A percentile compares a stretch with the other conserved stretches of the same genome.
These are phyloP conservation scores for Microctenopoma steveboyesi DNA, from an alignment of 2,797 vertebrate genomes.

Conservation along the genomic window DNA sequence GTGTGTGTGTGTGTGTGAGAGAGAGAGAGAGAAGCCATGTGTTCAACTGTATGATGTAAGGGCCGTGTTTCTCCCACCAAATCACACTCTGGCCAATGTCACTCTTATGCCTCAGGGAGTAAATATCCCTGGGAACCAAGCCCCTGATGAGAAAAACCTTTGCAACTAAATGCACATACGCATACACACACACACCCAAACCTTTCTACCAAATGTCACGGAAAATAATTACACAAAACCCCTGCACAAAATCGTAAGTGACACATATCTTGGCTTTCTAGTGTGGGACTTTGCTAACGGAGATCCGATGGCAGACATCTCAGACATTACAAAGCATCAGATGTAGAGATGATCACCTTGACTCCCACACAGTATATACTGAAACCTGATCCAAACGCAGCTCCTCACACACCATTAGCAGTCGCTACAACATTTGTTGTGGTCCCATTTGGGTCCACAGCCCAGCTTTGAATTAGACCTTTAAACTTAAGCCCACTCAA, in stretches of 20 bases:
- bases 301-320: neutral
- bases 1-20: slow-evolving; percentile 9
- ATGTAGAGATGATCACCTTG: slow-evolving; percentile 21
- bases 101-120: slow-evolving; percentile 72
- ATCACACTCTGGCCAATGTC: slow-evolving; percentile 81
- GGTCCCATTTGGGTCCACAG: slow-evolving; percentile 22
- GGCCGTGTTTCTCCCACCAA: slow-evolving; percentile 70
- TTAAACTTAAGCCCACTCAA: slow-evolving; percentile 40
- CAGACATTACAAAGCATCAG: slow-evolving; percentile 18
- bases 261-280: slow-evolving; percentile 1
- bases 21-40: slow-evolving; percentile 61
- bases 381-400: slow-evolving; percentile 42
- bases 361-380: slow-evolving; percentile 32
- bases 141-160: slow-evolving; percentile 57
- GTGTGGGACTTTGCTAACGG: neutral
- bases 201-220: slow-evolving; percentile 24
- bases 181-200: slow-evolving; percentile 17
- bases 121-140: slow-evolving; percentile 80
- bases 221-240: slow-evolving; percentile 4
- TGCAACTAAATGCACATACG: slow-evolving; percentile 18
- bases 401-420: slow-evolving; percentile 43
- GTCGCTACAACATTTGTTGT: slow-evolving; percentile 46
- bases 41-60: slow-evolving; percentile 73
- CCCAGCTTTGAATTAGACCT: slow-evolving; percentile 48
- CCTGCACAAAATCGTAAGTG: slow-evolving; percentile 4